These are phyloP conservation scores for Zaprionus nigranus DNA, from an alignment of 1,140 invertebrate genomes.

Conservation along the genomic window DNA sequence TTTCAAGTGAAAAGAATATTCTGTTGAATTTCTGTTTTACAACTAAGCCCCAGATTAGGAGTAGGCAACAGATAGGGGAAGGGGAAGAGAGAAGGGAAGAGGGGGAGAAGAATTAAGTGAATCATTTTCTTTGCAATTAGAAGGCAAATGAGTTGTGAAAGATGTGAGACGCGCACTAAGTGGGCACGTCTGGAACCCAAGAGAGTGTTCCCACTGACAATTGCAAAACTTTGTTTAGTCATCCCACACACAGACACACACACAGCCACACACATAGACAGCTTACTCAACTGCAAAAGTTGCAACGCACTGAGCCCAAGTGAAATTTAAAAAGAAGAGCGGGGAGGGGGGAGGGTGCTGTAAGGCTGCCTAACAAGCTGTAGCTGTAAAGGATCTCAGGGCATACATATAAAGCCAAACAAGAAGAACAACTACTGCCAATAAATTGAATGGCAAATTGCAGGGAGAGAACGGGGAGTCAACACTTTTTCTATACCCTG, in stretches of 20 bases:
- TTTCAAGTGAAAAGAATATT: neutral
- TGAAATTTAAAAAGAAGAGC: no score
- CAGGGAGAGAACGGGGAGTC: neutral
- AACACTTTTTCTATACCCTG: neutral
- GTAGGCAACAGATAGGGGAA: neutral
- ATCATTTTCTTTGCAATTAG: conserved; percentile 20
- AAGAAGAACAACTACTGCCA: conserved; percentile 11
- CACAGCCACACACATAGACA: neutral
- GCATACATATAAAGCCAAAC: conserved; percentile 5
- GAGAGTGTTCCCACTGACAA: conserved; percentile 30
- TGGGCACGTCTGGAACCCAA: conserved; percentile 8
- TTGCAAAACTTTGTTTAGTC: conserved; percentile 29
- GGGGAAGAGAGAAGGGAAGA: neutral
- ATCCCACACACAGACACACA: neutral
- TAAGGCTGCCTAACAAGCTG: conserved; percentile 30
- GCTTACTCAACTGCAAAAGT: conserved; percentile 11
- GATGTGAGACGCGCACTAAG: neutral
- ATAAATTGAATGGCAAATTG: conserved; percentile 26
- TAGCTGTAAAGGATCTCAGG: neutral
- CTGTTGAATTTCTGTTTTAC: neutral
- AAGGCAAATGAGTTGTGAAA: conserved; percentile 29
- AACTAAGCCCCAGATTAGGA: neutral
- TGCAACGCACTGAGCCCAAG: conserved; percentile 4
- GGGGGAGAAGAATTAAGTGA: neutral
- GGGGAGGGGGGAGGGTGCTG: neutral